These are phyloP conservation scores for Triops cancriformis DNA, from an alignment of 1,140 invertebrate genomes.

Conservation along the genomic window DNA sequence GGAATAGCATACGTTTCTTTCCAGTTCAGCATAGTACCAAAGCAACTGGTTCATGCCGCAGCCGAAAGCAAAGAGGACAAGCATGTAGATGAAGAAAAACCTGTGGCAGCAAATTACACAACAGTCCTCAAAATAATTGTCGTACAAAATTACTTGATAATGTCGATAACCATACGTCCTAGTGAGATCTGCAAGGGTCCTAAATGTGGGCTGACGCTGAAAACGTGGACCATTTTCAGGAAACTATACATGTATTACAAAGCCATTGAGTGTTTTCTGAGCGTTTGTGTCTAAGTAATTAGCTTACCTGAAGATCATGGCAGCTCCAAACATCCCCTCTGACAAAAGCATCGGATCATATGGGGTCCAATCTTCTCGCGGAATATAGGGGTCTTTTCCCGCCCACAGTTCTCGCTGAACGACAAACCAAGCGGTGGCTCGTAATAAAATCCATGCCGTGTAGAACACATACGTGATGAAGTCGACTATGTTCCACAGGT, in stretches of 20 bases:
- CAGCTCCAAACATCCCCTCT: constrained; percentile 87
- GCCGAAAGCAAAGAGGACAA: constrained; percentile 81
- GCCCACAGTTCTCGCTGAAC: constrained; percentile 64
- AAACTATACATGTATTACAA: constrained; percentile 49
- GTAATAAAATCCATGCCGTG: constrained; percentile 77
- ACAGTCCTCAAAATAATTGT: background rate
- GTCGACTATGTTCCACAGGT: constrained; percentile 96
- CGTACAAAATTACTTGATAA: constrained; percentile 53
- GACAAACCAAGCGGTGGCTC: constrained; percentile 62
- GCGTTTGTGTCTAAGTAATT: background rate
- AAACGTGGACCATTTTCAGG: constrained; percentile 88
- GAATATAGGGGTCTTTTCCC: constrained; percentile 68
- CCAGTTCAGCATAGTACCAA: constrained; percentile 90
- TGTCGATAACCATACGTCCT: constrained; percentile 85
- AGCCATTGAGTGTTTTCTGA: constrained; percentile 1
- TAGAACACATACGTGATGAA: constrained; percentile 92
- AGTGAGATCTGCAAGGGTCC: constrained; percentile 82
- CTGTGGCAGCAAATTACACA: background rate
- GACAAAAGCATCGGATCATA: constrained; percentile 90
- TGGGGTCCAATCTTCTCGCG: constrained; percentile 78
- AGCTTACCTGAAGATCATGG: constrained; percentile 78
- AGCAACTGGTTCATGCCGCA: constrained; percentile 87
- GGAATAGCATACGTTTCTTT: constrained; percentile 73
- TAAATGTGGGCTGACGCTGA: constrained; percentile 88
- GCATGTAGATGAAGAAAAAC: constrained; percentile 84